Evolutionary conservation across 64 coral and sea anemone species (phyloP).

Genomic region (Orbicella faveolata): DNA sequence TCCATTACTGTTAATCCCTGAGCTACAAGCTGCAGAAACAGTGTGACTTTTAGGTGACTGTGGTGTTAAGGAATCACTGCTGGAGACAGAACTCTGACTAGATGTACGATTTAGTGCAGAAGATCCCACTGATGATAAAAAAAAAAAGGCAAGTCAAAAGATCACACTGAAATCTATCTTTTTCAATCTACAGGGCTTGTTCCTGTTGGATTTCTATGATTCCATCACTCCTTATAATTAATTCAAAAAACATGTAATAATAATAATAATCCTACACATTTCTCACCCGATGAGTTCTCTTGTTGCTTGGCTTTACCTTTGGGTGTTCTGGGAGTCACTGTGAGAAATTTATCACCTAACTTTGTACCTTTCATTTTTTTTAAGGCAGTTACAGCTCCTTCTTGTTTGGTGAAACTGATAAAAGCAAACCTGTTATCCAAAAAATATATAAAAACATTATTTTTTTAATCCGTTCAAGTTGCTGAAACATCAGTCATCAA

Average conservation of each 20-base stretch:
- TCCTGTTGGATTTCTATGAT: no score
- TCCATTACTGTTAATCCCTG: neutral
- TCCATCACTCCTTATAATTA: no score
- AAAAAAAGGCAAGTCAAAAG: neutral
- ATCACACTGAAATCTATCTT: no score
- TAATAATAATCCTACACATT: neutral
- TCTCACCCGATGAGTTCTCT: neutral
- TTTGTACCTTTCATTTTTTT: slow-evolving; percentile 19
- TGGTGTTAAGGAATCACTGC: neutral
- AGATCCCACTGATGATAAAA: neutral
- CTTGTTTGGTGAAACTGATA: slow-evolving; percentile 13
- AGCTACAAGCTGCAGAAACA: neutral
- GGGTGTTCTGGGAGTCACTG: slow-evolving; percentile 1
- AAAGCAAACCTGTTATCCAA: slow-evolving; percentile 40
- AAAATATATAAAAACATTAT: neutral
- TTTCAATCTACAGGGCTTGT: no score
- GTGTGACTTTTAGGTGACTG: neutral
- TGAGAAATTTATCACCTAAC: neutral
- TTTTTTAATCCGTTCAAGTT: no score
- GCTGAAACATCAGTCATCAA: no score
- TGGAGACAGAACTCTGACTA: slow-evolving; percentile 5
- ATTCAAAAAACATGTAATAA: no score
- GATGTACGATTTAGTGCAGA: neutral
- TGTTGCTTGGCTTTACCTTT: slow-evolving; percentile 17
- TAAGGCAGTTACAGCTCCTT: slow-evolving; percentile 42